A percentile compares a stretch with the other conserved stretches of the same genome.
Conservation (phyloP, 2,888 invertebrate species). For the Meteorus cinctellus region DNA sequence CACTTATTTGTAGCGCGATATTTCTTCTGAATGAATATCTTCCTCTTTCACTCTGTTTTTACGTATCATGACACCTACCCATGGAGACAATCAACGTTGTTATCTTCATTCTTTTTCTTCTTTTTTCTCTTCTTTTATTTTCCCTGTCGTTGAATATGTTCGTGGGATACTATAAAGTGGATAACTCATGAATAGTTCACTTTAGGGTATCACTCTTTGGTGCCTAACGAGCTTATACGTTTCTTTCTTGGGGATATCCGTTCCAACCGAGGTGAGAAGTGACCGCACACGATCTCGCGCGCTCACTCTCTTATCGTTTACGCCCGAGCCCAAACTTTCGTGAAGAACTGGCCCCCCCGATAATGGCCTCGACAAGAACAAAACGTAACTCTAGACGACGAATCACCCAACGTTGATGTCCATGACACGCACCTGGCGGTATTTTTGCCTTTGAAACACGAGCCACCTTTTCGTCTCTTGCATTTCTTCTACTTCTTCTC, state of each 20-base stretch:
- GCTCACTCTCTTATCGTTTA: conserved; percentile 37
- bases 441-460: conserved; percentile 69
- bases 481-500: conserved; percentile 36
- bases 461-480: conserved; percentile 58
- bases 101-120: conserved; percentile 3
- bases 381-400: conserved; percentile 70
- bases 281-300: conserved; percentile 43
- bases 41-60: conserved; percentile 4
- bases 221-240: conserved; percentile 34
- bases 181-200: conserved; percentile 29
- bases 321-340: conserved; percentile 43
- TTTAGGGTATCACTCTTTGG: conserved; percentile 29
- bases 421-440: conserved; percentile 68
- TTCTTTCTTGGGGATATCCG: conserved; percentile 7
- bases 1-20: conserved; percentile 1
- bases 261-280: conserved; percentile 35
- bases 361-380: conserved; percentile 45
- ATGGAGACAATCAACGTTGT: conserved; percentile 16
- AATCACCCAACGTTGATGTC: conserved; percentile 63
- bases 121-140: not conserved
- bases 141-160: conserved; percentile 2
- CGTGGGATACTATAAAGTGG: conserved; percentile 26
- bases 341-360: conserved; percentile 38
- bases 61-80: conserved; percentile 7
- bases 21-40: conserved; percentile 23